phyloP scores from a whole-genome alignment of 2,888 invertebrate genomes.

The Crocallis elinguaria region DNA sequence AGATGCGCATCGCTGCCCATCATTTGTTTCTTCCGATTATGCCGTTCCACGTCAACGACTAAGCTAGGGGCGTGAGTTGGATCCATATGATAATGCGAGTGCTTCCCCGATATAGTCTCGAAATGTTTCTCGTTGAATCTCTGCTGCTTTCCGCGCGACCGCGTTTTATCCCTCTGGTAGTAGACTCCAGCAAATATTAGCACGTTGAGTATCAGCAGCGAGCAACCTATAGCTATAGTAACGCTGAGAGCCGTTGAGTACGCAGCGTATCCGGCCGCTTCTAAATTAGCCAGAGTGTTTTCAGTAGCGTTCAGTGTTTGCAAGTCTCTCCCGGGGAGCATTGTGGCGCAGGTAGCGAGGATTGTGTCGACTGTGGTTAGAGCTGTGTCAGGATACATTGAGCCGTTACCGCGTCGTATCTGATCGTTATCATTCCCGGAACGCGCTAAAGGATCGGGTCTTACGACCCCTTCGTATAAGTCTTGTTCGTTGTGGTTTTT shows the following conservation, averaged over 20 bases:
- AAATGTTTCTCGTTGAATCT: slow-evolving; percentile 88
- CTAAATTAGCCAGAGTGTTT: slow-evolving; percentile 91
- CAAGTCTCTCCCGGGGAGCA: slow-evolving; percentile 81
- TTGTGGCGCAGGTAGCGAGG: slow-evolving; percentile 89
- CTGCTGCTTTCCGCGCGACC: slow-evolving; percentile 87
- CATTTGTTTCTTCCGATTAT: slow-evolving; percentile 73
- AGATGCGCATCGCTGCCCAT: slow-evolving; percentile 82
- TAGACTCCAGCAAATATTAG: slow-evolving; percentile 94
- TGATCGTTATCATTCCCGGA: slow-evolving; percentile 86
- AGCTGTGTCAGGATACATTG: slow-evolving; percentile 84
- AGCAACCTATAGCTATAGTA: slow-evolving; percentile 93
- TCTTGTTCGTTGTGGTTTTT: slow-evolving; percentile 94
- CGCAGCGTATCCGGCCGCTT: slow-evolving; percentile 91
- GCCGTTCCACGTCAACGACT: slow-evolving; percentile 91
- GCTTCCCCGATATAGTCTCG: slow-evolving; percentile 90
- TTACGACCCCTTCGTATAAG: slow-evolving; percentile 94
- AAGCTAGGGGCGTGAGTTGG: slow-evolving; percentile 92
- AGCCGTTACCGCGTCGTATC: slow-evolving; percentile 80
- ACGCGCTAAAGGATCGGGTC: slow-evolving; percentile 92
- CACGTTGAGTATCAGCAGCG: slow-evolving; percentile 91
- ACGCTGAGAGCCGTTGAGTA: slow-evolving; percentile 91
- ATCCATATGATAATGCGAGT: slow-evolving; percentile 91
- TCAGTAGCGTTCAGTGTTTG: slow-evolving; percentile 84
- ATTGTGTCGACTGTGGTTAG: slow-evolving; percentile 89
- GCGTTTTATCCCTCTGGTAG: slow-evolving; percentile 91